phyloP scores from a whole-genome alignment of 2,797 vertebrate genomes.

The Caiman crocodilus region DNA sequence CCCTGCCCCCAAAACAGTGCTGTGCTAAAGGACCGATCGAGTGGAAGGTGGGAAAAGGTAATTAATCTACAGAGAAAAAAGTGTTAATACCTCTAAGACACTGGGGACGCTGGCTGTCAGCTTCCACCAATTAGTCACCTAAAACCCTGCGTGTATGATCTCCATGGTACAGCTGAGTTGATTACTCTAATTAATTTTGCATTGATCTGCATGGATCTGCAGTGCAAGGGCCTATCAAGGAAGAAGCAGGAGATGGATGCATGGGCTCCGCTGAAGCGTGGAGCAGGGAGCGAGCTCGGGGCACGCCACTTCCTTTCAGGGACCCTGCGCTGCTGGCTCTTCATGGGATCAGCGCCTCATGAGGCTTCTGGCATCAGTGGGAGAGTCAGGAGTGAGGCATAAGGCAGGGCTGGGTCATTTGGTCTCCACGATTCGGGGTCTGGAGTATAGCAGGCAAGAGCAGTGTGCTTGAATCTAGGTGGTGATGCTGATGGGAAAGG shows the following conservation, averaged over 20 bases:
- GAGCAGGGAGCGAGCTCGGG: slow-evolving; percentile 15
- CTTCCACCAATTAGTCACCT: slow-evolving; percentile 83
- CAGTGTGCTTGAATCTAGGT: not conserved
- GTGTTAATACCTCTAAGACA: slow-evolving; percentile 77
- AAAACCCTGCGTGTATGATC: slow-evolving; percentile 78
- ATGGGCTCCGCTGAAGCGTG: not conserved
- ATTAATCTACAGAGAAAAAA: slow-evolving; percentile 75
- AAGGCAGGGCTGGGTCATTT: too few species aligned
- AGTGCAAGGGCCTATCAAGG: slow-evolving; percentile 64
- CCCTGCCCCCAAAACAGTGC: not conserved
- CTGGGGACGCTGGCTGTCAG: slow-evolving; percentile 79
- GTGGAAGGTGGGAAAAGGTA: slow-evolving; percentile 69
- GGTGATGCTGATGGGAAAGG: not conserved
- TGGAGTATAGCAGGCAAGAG: not conserved
- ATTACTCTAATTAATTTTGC: slow-evolving; percentile 87
- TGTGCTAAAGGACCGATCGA: not conserved
- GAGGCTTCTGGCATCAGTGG: rapidly evolving
- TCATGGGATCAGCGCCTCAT: rapidly evolving
- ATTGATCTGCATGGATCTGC: slow-evolving; percentile 80
- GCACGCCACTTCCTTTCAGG: rapidly evolving
- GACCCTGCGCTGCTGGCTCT: rapidly evolving
- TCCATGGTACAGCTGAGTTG: slow-evolving; percentile 77
- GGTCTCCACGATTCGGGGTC: not conserved
- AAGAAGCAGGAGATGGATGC: slow-evolving; percentile 73
- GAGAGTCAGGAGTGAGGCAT: rapidly evolving